phyloP scores from a whole-genome alignment of 2,888 invertebrate species.

The Trachelus iudaicus region DNA sequence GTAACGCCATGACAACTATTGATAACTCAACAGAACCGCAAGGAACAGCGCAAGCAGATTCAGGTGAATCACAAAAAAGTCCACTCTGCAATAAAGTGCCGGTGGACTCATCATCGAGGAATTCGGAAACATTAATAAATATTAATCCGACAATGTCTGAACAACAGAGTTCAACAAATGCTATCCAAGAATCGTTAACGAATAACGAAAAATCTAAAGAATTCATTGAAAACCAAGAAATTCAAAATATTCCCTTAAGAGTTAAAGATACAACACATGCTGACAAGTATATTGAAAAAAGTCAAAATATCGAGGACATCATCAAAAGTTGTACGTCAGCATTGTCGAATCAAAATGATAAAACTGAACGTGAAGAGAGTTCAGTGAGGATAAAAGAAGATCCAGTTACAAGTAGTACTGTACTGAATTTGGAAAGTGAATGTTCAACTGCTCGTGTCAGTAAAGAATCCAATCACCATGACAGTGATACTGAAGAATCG shows the following conservation, averaged over 20 bases:
- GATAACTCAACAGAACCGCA: conserved; percentile 5
- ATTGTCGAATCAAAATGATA: not conserved
- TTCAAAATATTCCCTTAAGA: not conserved
- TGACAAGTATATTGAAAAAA: conserved; percentile 13
- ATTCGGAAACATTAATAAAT: not conserved
- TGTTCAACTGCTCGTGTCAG: not conserved
- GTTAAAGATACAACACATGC: not conserved
- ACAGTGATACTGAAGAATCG: conserved; percentile 8
- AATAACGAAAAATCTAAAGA: conserved; percentile 4
- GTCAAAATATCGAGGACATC: conserved; percentile 1
- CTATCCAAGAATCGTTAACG: not conserved
- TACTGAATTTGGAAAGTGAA: not conserved
- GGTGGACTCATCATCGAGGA: not conserved
- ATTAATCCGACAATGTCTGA: not conserved
- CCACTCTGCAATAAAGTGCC: not conserved
- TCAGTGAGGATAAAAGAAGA: not conserved
- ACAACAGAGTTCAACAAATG: not conserved
- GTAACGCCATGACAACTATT: not conserved
- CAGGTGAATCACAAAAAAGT: not conserved
- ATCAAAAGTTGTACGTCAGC: not conserved
- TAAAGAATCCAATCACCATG: conserved; percentile 10
- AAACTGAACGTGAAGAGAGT: not conserved
- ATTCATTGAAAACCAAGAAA: conserved; percentile 3
- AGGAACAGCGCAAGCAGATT: not conserved
- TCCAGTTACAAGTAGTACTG: not conserved